These are phyloP conservation scores for Cryptosula pallasiana DNA, from an alignment of 2,888 invertebrate genomes.

Conservation along the genomic window DNA sequence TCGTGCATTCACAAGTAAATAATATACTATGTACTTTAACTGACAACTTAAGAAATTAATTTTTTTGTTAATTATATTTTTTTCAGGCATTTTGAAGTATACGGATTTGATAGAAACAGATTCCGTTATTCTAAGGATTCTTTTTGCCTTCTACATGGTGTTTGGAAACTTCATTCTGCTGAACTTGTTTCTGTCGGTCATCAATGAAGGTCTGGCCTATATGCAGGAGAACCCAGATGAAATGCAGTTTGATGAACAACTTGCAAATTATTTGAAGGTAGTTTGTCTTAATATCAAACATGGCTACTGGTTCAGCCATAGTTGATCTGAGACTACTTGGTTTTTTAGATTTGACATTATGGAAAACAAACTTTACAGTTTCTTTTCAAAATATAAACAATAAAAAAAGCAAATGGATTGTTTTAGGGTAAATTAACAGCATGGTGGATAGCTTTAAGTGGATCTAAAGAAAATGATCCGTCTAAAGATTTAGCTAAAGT, in stretches of 20 bases:
- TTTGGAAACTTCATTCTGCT: slow-evolving; percentile 13
- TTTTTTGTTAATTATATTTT: too few relatives aligned
- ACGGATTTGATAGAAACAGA: slow-evolving; percentile 8
- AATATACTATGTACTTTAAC: too few relatives aligned
- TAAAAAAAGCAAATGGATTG: too few relatives aligned
- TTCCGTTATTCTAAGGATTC: background rate
- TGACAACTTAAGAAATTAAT: too few relatives aligned
- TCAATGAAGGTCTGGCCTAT: slow-evolving; percentile 6
- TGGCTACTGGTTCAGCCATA: too few relatives aligned
- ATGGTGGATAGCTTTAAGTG: background rate
- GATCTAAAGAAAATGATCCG: background rate
- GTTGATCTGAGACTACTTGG: too few relatives aligned
- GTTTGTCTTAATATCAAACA: too few relatives aligned
- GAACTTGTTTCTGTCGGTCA: slow-evolving; percentile 9
- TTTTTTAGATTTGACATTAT: too few relatives aligned
- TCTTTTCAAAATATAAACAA: too few relatives aligned
- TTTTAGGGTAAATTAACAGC: background rate
- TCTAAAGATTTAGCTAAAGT: slow-evolving; percentile 17
- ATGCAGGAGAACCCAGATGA: slow-evolving; percentile 20
- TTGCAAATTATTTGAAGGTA: background rate
- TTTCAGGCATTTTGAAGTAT: slow-evolving; percentile 16
- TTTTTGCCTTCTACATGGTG: slow-evolving; percentile 10
- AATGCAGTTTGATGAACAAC: background rate
- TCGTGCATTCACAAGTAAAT: too few relatives aligned
- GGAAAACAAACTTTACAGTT: too few relatives aligned